Conservation (phyloP, 2,113 vertebrate genomes). For the Coryphaenoides rupestris region DNA sequence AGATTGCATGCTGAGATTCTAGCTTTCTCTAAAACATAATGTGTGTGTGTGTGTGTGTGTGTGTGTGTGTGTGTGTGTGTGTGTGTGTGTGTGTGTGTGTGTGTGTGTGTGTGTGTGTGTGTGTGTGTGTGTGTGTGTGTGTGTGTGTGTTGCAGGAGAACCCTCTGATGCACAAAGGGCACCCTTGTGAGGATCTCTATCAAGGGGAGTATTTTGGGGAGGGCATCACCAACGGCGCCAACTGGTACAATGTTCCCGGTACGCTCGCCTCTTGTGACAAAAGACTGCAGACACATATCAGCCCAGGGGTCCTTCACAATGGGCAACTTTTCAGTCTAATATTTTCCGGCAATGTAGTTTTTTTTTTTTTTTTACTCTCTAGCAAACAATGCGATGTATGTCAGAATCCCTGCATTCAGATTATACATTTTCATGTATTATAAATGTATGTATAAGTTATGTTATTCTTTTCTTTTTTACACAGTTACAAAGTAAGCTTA, state of each 20-base stretch:
- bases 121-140: slow-evolving; percentile 12
- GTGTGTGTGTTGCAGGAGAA: slow-evolving; percentile 78
- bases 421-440: no score
- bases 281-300: no score
- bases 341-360: no score
- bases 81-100: slow-evolving; percentile 8
- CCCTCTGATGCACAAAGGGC: slow-evolving; percentile 84
- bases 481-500: no score
- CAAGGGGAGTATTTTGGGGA: slow-evolving; percentile 82
- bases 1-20: no score
- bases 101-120: slow-evolving; percentile 49
- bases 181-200: slow-evolving; percentile 83
- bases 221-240: slow-evolving; percentile 95
- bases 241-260: slow-evolving; percentile 96
- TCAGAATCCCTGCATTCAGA: no score
- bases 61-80: slow-evolving; percentile 1
- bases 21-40: background rate
- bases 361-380: no score
- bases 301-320: no score
- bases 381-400: no score
- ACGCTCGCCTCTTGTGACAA: slow-evolving; percentile 27
- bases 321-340: no score
- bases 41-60: background rate
- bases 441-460: no score
- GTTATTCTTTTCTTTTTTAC: no score